Percentiles rank a stretch among this genome's conserved stretches.
These are phyloP conservation scores for Styela clava DNA, from an alignment of 23 tunicate genomes.

Conservation along the genomic window DNA sequence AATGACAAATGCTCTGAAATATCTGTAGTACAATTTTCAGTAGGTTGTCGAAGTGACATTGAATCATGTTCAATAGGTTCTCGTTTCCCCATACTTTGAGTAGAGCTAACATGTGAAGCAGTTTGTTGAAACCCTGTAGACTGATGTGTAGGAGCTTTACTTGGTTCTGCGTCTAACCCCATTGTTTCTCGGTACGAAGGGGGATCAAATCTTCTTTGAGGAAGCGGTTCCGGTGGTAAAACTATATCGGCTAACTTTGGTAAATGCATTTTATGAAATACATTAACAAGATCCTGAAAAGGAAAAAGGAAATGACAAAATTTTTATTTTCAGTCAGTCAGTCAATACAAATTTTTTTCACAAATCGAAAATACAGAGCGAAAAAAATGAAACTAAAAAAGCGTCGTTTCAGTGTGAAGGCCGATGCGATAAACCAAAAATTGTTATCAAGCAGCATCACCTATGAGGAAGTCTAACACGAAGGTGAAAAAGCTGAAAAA, in stretches of 20 bases:
- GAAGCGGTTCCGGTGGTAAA: neutral
- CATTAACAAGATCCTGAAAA: conserved; percentile 19
- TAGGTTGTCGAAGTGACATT: conserved; percentile 11
- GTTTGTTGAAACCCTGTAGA: neutral
- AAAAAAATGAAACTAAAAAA: too few relatives aligned
- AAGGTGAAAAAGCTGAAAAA: too few relatives aligned
- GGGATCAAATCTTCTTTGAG: conserved; percentile 10
- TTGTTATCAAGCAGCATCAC: too few relatives aligned
- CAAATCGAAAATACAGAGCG: too few relatives aligned
- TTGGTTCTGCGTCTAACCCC: conserved; percentile 7
- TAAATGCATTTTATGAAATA: conserved; percentile 15
- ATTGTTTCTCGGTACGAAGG: conserved; percentile 21
- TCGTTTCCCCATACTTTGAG: conserved; percentile 17
- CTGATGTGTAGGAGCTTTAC: neutral
- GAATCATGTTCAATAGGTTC: conserved; percentile 82
- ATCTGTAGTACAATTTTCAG: neutral
- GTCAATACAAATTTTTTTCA: neutral
- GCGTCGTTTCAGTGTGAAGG: too few relatives aligned
- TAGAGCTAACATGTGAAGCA: neutral
- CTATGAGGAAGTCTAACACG: too few relatives aligned
- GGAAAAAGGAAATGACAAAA: neutral
- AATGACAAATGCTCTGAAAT: conserved; percentile 20
- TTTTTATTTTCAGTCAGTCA: neutral
- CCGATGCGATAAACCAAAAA: too few relatives aligned
- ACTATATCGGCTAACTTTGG: conserved; percentile 26